Evolutionary conservation across 2,113 vertebrate species (phyloP).

Genomic region (Sorex fumeus): DNA sequence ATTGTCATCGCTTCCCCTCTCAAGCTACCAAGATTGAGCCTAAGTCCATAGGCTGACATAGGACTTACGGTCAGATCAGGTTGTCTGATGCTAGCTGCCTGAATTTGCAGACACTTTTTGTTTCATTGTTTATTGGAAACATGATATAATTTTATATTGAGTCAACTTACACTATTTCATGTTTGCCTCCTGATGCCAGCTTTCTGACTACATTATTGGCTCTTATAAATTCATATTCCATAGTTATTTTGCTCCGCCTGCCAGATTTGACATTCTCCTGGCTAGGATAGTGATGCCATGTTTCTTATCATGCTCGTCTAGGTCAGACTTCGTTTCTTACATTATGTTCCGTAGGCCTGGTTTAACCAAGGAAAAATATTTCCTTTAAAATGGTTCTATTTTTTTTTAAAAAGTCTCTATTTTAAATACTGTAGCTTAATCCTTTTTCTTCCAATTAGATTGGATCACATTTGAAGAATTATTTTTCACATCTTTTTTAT

Average conservation of each 20-base stretch:
- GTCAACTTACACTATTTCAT: neutral
- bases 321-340: constrained; percentile 7
- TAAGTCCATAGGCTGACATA: neutral
- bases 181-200: neutral
- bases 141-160: neutral
- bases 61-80: neutral
- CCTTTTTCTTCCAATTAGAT: constrained; percentile 21
- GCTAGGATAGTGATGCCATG: neutral
- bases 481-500: neutral
- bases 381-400: constrained; percentile 34
- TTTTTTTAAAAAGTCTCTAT: too few relatives aligned
- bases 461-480: constrained; percentile 19
- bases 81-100: neutral
- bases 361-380: constrained; percentile 27
- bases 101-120: neutral
- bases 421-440: neutral
- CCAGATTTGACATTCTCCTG: neutral
- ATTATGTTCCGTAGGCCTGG: neutral
- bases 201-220: constrained; percentile 20
- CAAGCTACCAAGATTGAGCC: neutral
- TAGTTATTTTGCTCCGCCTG: constrained; percentile 25
- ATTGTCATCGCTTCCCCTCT: neutral
- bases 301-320: neutral
- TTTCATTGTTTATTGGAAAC: constrained; percentile 2
- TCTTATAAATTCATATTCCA: neutral